Evolutionary conservation across 2,113 vertebrate genomes (phyloP), one percentile per base, ranked within the genome.

Genomic region (Anthoscopus minutus): DNA sequence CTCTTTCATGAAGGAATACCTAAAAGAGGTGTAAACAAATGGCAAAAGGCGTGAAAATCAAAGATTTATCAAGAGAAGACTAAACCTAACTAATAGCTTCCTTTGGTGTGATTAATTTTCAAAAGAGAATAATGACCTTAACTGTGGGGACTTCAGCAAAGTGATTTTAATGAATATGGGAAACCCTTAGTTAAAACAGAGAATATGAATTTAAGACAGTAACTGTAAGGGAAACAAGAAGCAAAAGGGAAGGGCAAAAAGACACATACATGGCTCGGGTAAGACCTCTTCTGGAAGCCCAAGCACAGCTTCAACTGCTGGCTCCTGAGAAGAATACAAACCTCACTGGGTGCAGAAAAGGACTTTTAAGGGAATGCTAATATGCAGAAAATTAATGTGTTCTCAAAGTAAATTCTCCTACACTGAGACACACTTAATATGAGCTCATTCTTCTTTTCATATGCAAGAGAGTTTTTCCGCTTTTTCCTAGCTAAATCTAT

Each of bases 391-490:
- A 73, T 6, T 35, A 35, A 17, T 31, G 33, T 93, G 86, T 89
- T 57, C 56, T 77, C 38, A 10, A 95, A 84, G 45, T 28, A 90
- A 76, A 61, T 73, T 81, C 45, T 65, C 40, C 22, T 22, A 62
- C 18, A 78, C 53, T 72, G 31, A 79, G 71, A 48, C 31, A 86
- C 11, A 20, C 4, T 33, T 56, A 61, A 40, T 6, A 6, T 33
- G 28, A 58, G 35, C 58, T 24, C 12, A 73, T 57, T 83, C 50
- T 74, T 84, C 79, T 74, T 56, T 50, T 56, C 22, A 58, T 9
- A 62, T 0, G 1, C 0, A 0, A 47, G 19, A 58, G 8, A 50
- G 10, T 28, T 71, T 67, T 71, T 40, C 22, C 3, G 2, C 9
- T 38, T 89, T 82, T 31, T 83, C 7, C 45, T 53, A 74, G 38